Evolutionary conservation across 2,113 vertebrate genomes (phyloP).

Genomic region (Tapirus terrestris): DNA sequence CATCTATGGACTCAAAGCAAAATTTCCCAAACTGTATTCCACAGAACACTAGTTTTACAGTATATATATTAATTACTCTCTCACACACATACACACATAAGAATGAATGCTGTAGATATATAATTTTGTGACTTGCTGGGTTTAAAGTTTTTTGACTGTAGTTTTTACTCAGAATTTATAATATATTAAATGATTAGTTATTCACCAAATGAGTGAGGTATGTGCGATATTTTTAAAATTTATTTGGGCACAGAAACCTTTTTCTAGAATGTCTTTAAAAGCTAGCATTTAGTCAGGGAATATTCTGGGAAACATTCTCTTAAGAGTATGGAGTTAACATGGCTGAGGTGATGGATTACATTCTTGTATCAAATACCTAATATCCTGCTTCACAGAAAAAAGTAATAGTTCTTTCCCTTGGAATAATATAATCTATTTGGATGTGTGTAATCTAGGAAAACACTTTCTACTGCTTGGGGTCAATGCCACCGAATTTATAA

Average conservation of each 20-base stretch:
- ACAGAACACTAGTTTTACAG: neutral
- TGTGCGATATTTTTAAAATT: neutral
- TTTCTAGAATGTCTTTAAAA: neutral
- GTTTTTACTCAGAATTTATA: conserved; percentile 3
- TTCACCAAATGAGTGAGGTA: neutral
- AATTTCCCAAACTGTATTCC: neutral
- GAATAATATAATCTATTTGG: neutral
- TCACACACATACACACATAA: neutral
- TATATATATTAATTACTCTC: neutral
- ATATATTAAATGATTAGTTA: neutral
- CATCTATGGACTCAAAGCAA: neutral
- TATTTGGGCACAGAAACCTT: neutral
- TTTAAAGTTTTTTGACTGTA: neutral
- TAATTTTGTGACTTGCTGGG: neutral
- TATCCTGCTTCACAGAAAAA: neutral
- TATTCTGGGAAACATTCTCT: neutral
- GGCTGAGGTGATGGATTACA: neutral
- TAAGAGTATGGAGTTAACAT: neutral
- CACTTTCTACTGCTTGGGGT: neutral
- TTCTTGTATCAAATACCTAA: neutral
- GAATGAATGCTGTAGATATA: neutral
- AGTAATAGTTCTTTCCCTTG: neutral
- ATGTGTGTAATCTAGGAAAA: neutral
- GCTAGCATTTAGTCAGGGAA: neutral
- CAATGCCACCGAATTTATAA: neutral